Conservation (phyloP, 2,888 invertebrate species). For the Dryocosmus kuriphilus region DNA sequence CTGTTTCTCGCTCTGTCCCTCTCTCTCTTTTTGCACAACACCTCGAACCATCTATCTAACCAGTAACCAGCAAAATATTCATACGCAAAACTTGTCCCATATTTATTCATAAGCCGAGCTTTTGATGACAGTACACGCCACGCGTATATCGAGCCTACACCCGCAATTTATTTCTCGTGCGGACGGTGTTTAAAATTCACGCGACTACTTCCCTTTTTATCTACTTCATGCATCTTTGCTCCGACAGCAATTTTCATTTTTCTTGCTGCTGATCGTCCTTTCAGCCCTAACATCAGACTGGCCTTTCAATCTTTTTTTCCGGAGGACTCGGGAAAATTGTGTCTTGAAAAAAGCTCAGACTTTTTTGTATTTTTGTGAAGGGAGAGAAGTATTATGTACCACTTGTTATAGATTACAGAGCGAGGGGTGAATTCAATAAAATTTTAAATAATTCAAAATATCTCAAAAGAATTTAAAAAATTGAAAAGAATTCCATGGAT, state of each 20-base stretch:
- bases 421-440: too few relatives aligned
- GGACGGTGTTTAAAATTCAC: slow-evolving; percentile 63
- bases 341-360: not conserved
- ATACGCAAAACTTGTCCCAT: slow-evolving; percentile 68
- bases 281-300: not conserved
- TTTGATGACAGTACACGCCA: slow-evolving; percentile 65
- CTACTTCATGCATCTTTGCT: slow-evolving; percentile 63
- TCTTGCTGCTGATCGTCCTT: slow-evolving; percentile 33
- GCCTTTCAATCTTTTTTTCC: not conserved
- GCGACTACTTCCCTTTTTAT: slow-evolving; percentile 64
- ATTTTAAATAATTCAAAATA: too few relatives aligned
- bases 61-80: slow-evolving; percentile 63
- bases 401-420: not conserved
- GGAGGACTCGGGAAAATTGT: slow-evolving; percentile 2
- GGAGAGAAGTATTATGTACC: not conserved
- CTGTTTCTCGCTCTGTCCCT: slow-evolving; percentile 17
- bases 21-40: slow-evolving; percentile 39
- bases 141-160: slow-evolving; percentile 61
- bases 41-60: slow-evolving; percentile 46
- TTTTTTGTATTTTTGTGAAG: not conserved
- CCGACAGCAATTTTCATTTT: slow-evolving; percentile 59
- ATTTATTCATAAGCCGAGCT: slow-evolving; percentile 69
- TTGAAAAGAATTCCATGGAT: too few relatives aligned
- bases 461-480: too few relatives aligned
- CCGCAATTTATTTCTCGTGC: slow-evolving; percentile 61